Percentiles rank a stretch among this genome's conserved stretches.
Conservation (phyloP, 2,797 vertebrate genomes). For the Chiloscyllium punctatum region DNA sequence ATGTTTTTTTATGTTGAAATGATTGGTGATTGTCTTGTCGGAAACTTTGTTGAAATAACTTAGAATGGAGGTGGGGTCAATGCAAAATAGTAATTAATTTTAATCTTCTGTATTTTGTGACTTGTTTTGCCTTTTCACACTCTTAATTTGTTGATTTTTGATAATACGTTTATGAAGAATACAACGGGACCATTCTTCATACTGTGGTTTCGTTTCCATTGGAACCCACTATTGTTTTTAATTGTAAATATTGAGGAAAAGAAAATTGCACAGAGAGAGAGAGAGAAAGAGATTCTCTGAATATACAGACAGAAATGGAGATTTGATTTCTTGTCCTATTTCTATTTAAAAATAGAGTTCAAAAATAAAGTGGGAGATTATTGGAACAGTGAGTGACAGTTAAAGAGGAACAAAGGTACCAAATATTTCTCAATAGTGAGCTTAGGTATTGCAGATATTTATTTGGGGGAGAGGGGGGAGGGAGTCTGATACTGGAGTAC, state of each 20-base stretch:
- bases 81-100: neutral
- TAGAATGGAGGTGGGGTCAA: neutral
- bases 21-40: neutral
- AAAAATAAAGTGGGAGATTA: conserved; percentile 1
- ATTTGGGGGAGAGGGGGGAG: neutral
- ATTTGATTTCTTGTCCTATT: no score
- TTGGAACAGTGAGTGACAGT: neutral
- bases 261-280: neutral
- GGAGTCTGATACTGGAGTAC: neutral
- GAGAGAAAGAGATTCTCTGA: neutral
- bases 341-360: neutral
- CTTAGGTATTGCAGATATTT: neutral
- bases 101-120: neutral
- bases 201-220: neutral
- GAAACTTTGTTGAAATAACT: neutral
- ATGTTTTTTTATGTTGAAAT: neutral
- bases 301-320: neutral
- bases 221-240: neutral
- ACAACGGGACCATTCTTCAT: neutral
- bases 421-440: neutral
- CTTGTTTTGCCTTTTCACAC: neutral
- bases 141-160: no score
- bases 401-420: neutral
- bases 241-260: neutral
- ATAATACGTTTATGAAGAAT: neutral